Conservation (phyloP, 2,888 invertebrate genomes). For the Mylabris sibirica region DNA sequence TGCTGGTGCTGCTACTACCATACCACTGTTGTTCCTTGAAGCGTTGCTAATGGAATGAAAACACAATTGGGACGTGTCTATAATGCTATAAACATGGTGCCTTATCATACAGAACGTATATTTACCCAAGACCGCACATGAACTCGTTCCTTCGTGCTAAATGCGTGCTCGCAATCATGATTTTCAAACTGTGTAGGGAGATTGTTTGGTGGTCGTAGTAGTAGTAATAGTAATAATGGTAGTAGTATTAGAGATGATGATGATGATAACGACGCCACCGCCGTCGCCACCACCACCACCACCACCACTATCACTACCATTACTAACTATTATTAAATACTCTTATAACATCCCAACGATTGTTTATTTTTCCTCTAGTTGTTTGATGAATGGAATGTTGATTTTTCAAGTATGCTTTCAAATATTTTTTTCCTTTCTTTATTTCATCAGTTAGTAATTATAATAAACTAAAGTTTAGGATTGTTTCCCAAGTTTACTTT, state of each 20-base stretch:
- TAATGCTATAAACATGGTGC: constrained; percentile 48
- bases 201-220: background rate
- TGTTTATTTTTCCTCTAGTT: background rate
- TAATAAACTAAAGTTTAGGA: background rate
- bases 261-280: constrained; percentile 1
- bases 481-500: background rate
- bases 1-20: background rate
- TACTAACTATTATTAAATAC: constrained; percentile 5
- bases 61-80: constrained; percentile 50
- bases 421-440: background rate
- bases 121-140: constrained; percentile 46
- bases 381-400: constrained; percentile 1
- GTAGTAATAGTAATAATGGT: background rate
- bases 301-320: background rate
- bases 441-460: constrained; percentile 1
- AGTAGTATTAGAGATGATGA: background rate
- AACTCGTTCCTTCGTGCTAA: constrained; percentile 33
- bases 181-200: constrained; percentile 27
- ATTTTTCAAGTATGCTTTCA: background rate
- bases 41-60: constrained; percentile 51
- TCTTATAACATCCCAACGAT: background rate
- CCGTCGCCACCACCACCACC: too few species aligned
- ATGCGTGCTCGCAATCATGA: constrained; percentile 41
- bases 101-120: constrained; percentile 49
- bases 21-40: constrained; percentile 30